phyloP scores from a whole-genome alignment of 64 coral and sea anemone genomes.

The Actinia equina region DNA sequence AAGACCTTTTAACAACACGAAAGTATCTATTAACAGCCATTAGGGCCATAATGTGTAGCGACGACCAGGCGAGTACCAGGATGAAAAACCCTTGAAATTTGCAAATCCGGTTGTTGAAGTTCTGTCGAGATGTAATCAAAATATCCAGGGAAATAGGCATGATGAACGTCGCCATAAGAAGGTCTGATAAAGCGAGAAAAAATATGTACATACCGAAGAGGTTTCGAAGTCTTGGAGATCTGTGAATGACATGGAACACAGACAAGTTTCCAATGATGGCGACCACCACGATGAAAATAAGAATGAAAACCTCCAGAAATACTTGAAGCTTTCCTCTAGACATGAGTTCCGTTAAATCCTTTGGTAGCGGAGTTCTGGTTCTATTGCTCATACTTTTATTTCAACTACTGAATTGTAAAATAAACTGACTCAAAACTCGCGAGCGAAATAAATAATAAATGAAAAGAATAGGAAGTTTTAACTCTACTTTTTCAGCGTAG shows the following conservation, averaged over 20 bases:
- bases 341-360: slow-evolving; percentile 12
- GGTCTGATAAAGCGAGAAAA: slow-evolving; percentile 47
- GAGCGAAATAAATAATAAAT: no score
- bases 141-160: slow-evolving; percentile 30
- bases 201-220: slow-evolving; percentile 26
- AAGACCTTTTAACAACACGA: slow-evolving; percentile 21
- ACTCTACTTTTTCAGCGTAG: no score
- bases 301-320: slow-evolving; percentile 11
- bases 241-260: slow-evolving; percentile 12
- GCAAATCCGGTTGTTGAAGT: slow-evolving; percentile 19
- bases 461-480: no score
- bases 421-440: no score
- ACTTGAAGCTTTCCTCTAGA: neutral
- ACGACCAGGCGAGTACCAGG: slow-evolving; percentile 17
- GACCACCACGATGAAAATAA: neutral
- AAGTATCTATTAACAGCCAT: slow-evolving; percentile 50
- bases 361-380: neutral
- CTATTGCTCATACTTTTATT: slow-evolving; percentile 14
- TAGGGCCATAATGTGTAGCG: slow-evolving; percentile 27
- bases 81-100: slow-evolving; percentile 30
- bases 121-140: neutral
- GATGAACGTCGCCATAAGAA: slow-evolving; percentile 27
- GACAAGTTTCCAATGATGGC: slow-evolving; percentile 48
- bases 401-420: no score
- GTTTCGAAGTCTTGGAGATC: slow-evolving; percentile 31